A percentile compares a stretch with the other conserved stretches of the same genome.
phyloP scores from a whole-genome alignment of 92 coral and sea anemone genomes.

The Epizoanthus stellaris region DNA sequence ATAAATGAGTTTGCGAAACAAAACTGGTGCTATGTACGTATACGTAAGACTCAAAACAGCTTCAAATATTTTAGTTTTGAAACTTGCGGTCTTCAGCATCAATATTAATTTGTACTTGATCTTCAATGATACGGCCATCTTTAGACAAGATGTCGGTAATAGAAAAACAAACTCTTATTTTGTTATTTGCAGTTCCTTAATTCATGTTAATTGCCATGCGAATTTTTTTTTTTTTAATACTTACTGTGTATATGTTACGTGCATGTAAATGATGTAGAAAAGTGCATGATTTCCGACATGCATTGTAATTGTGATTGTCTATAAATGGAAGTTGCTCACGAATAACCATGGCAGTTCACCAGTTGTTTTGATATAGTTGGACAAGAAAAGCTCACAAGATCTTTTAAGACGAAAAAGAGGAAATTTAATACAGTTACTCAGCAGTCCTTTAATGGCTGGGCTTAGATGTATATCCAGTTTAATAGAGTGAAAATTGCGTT shows the following conservation, averaged over 20 bases:
- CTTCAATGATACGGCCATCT: neutral
- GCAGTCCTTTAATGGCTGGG: neutral
- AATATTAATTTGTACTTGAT: slow-evolving; percentile 1
- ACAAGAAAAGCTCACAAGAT: neutral
- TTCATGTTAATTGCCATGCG: neutral
- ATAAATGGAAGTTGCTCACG: too few relatives aligned
- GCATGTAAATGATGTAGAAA: neutral
- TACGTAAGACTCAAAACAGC: too few relatives aligned
- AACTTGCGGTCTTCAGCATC: neutral
- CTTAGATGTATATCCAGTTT: neutral
- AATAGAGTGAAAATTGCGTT: neutral
- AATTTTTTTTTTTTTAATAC: neutral
- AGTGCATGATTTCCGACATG: too few relatives aligned
- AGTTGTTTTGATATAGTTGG: neutral
- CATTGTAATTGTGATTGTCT: too few relatives aligned
- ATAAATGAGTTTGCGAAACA: neutral
- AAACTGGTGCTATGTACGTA: neutral
- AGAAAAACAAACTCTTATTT: neutral
- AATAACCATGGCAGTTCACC: neutral
- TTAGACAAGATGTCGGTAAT: neutral
- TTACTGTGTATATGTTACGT: neutral
- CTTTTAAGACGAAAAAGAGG: neutral
- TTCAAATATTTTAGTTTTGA: neutral
- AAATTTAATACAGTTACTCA: neutral
- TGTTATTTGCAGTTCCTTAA: neutral